These are phyloP conservation scores for Lamellibrachia columna DNA, from an alignment of 2,888 invertebrate species.

Conservation along the genomic window DNA sequence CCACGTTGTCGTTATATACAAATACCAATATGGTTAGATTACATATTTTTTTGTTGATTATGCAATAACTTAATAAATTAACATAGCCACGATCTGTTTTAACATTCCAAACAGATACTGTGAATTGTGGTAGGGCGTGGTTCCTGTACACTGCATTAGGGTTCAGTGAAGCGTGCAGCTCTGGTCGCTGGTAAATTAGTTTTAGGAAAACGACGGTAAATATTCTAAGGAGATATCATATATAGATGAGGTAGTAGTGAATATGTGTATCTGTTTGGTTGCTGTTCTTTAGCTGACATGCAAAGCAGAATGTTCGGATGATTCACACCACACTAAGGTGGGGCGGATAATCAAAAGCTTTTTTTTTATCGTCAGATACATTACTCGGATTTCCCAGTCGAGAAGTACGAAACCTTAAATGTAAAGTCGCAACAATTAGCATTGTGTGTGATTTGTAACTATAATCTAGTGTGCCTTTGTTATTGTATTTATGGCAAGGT, in stretches of 20 bases:
- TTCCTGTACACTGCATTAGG: neutral
- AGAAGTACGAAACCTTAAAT: neutral
- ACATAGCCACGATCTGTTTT: neutral
- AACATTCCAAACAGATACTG: neutral
- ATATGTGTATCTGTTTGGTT: neutral
- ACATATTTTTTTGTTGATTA: neutral
- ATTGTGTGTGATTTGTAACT: neutral
- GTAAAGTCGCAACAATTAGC: neutral
- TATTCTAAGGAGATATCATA: neutral
- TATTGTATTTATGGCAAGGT: no score
- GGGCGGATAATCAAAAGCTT: neutral
- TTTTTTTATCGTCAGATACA: neutral
- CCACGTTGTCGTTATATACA: neutral
- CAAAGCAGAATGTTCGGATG: neutral
- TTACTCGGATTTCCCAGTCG: neutral
- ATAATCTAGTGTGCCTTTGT: neutral
- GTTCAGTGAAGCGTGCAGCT: neutral
- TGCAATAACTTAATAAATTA: neutral
- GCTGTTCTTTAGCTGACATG: neutral
- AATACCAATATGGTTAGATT: neutral
- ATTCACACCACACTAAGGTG: neutral
- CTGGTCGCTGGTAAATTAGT: neutral
- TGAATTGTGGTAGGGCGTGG: neutral
- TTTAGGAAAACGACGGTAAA: neutral
- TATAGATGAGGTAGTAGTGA: neutral